A percentile compares a stretch with the other conserved stretches of the same genome.
phyloP scores from a whole-genome alignment of 2,888 invertebrate genomes.

The Tetragonisca angustula region DNA sequence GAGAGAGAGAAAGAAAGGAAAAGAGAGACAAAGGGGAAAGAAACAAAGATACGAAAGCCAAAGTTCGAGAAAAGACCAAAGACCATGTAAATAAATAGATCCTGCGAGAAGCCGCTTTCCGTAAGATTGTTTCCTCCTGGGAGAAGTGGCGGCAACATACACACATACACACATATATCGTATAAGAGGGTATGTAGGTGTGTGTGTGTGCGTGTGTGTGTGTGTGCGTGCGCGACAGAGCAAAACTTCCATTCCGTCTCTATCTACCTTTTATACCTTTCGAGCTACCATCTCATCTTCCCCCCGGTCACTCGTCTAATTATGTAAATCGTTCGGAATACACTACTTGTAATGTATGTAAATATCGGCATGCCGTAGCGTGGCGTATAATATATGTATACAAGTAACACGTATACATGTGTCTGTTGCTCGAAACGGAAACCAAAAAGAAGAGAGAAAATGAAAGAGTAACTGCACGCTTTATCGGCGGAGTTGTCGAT shows the following conservation, averaged over 20 bases:
- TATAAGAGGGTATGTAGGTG: not conserved
- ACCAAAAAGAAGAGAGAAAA: not conserved
- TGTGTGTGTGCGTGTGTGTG: conserved; percentile 13
- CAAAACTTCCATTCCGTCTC: conserved; percentile 30
- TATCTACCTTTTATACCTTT: conserved; percentile 22
- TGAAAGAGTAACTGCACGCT: too few species aligned
- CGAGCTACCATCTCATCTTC: conserved; percentile 62
- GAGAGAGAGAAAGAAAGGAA: conserved; percentile 21
- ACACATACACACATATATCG: not conserved
- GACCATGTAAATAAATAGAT: conserved; percentile 11
- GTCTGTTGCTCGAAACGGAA: conserved; percentile 4
- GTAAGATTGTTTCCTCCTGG: conserved; percentile 9
- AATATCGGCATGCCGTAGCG: conserved; percentile 21
- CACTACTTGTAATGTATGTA: conserved; percentile 10
- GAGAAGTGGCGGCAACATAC: not conserved
- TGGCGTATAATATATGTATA: not conserved
- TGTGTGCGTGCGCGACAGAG: conserved; percentile 5
- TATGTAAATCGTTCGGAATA: conserved; percentile 16
- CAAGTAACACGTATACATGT: not conserved
- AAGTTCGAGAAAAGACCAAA: conserved; percentile 50
- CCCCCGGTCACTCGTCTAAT: conserved; percentile 56
- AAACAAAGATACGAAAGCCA: conserved; percentile 66
- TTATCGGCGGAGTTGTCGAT: too few species aligned
- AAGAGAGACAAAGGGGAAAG: conserved; percentile 48
- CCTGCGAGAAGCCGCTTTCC: conserved; percentile 41